Evolutionary conservation across 1,140 invertebrate species (phyloP), one percentile per base, ranked within the genome.

Genomic region (Bombus confusus): DNA sequence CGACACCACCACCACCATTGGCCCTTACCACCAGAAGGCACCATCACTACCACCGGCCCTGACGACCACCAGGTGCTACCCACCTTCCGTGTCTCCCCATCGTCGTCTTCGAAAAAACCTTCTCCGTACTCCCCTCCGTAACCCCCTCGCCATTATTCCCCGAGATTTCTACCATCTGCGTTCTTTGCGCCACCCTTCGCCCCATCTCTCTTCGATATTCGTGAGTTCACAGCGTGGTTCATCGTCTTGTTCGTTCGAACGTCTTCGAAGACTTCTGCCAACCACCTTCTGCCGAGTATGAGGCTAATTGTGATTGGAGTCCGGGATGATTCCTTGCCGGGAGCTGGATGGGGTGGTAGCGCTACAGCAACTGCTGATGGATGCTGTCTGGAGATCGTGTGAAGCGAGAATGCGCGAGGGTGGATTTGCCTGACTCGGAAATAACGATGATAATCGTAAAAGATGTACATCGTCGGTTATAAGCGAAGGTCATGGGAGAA

Each of bases 81-180:
- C 93, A 93, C 93, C 93, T 94, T 93, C 93, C 92, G 85, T 91
- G 88, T 90, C 89, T 91, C 86, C 86, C 79, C 83, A 86, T 92
- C 87, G 88, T 83, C 86, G 83, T 91, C 88, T 92, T 91, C 85
- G 80, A 93, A 91, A 91, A 91, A 94, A 89, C 83, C 86, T 83
- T 83, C 82, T 72, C 85, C 77, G 76, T 71, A 25, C 76, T 62
- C 74, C 73, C 12, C 68, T 37, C 69, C 68, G n/a, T 47, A 59
- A 12, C 62, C 59, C 47, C 73, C 83, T 80, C 73, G 84, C 86
- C 90, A 88, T 93, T 88, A 91, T 92, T 92, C 93, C 94, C 88
- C 87, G 94, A 95, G 94, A 95, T 95, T 95, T 95, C 90, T 93
- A 94, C 92, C 93, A 93, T 94, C 94, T 94, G 94, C 94, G 92